Evolutionary conservation across 1,140 invertebrate genomes (phyloP).

Genomic region (Drosophila gunungcola): DNA sequence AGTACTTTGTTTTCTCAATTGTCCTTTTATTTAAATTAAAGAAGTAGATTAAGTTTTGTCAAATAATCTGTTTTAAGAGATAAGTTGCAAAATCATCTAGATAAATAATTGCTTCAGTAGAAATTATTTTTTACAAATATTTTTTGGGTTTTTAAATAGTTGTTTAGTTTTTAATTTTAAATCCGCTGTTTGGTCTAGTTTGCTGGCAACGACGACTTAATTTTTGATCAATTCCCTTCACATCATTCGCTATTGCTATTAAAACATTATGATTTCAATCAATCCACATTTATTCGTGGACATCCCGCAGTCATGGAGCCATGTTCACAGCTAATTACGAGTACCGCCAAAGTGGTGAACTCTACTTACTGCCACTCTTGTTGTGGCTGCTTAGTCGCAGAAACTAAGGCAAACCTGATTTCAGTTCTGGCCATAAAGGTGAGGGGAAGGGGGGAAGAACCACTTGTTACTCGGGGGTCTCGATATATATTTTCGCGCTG

Average conservation of each 20-base stretch:
- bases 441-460: conserved; percentile 34
- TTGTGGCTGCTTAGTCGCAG: conserved; percentile 18
- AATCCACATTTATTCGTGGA: not conserved
- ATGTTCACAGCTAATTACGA: conserved; percentile 73
- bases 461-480: conserved; percentile 67
- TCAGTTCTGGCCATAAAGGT: conserved; percentile 19
- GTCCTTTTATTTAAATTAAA: too few relatives aligned
- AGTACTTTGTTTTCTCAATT: too few relatives aligned
- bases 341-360: conserved; percentile 24
- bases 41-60: too few relatives aligned
- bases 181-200: too few relatives aligned
- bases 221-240: not conserved
- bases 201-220: too few relatives aligned
- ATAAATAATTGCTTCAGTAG: too few relatives aligned
- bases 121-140: too few relatives aligned
- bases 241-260: not conserved
- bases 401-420: conserved; percentile 37
- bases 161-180: too few relatives aligned
- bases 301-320: conserved; percentile 42
- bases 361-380: conserved; percentile 9
- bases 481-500: conserved; percentile 34
- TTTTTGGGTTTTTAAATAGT: too few relatives aligned
- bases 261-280: not conserved
- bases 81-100: too few relatives aligned
- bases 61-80: too few relatives aligned